phyloP scores from a whole-genome alignment of 2,888 invertebrate species.

The Sabatieria punctata region DNA sequence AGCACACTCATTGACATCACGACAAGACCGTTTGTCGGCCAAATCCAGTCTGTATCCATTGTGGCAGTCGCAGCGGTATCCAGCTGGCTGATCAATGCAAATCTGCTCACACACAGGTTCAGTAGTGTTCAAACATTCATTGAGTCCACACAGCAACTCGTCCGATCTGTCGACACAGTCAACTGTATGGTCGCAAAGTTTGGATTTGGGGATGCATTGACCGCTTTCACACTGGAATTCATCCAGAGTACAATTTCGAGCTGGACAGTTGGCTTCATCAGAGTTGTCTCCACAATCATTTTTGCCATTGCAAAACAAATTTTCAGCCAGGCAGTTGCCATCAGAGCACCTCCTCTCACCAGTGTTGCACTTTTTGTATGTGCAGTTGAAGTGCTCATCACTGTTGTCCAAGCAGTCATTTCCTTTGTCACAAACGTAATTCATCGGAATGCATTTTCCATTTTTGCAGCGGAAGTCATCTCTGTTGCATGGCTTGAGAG shows the following conservation, averaged over 20 bases:
- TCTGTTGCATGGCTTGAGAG: not conserved
- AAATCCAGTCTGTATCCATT: slow-evolving; percentile 56
- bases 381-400: slow-evolving; percentile 49
- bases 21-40: slow-evolving; percentile 27
- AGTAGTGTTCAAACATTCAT: slow-evolving; percentile 80
- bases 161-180: slow-evolving; percentile 96
- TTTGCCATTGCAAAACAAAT: slow-evolving; percentile 78
- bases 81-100: slow-evolving; percentile 76
- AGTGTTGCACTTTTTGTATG: slow-evolving; percentile 25
- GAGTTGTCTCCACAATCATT: slow-evolving; percentile 78
- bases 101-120: slow-evolving; percentile 86
- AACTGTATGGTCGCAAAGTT: slow-evolving; percentile 59
- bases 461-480: slow-evolving; percentile 16
- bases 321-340: slow-evolving; percentile 49
- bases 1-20: slow-evolving; percentile 65
- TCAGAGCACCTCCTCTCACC: slow-evolving; percentile 76
- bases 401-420: slow-evolving; percentile 95
- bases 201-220: slow-evolving; percentile 41
- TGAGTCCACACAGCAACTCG: slow-evolving; percentile 76
- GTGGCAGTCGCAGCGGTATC: slow-evolving; percentile 89
- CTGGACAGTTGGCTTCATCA: slow-evolving; percentile 62
- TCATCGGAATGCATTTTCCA: slow-evolving; percentile 83
- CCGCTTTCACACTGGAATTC: slow-evolving; percentile 84
- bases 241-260: slow-evolving; percentile 60
- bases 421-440: slow-evolving; percentile 89